Conservation (phyloP, 1,140 invertebrate genomes). For the Steinernema khuongi region DNA sequence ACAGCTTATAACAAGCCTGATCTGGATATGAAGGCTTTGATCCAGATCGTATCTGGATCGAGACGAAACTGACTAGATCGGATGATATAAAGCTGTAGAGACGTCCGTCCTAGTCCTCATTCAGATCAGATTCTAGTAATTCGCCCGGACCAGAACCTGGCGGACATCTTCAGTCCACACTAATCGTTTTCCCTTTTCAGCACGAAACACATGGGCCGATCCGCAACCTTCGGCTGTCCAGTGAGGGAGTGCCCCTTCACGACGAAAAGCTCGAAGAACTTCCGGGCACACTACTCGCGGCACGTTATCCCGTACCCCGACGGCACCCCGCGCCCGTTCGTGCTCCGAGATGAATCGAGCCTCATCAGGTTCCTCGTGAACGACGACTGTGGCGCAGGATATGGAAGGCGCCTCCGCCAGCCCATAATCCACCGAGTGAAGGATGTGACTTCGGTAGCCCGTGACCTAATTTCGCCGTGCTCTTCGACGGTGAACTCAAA, state of each 20-base stretch:
- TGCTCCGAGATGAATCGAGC: not conserved
- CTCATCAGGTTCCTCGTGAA: constrained; percentile 34
- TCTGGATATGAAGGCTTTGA: too few relatives aligned
- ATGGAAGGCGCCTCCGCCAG: not conserved
- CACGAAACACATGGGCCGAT: constrained; percentile 43
- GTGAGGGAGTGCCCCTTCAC: constrained; percentile 44
- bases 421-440: constrained; percentile 15
- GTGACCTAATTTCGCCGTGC: not conserved
- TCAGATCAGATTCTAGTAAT: too few relatives aligned
- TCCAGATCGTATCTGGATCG: too few relatives aligned
- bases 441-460: constrained; percentile 14
- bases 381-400: constrained; percentile 39
- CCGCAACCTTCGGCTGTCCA: constrained; percentile 54
- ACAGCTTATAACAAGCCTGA: too few relatives aligned
- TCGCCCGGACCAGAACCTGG: too few relatives aligned
- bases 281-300: constrained; percentile 40
- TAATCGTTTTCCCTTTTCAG: constrained; percentile 18
- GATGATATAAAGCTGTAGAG: too few relatives aligned
- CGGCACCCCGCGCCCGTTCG: not conserved
- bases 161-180: too few relatives aligned
- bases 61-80: too few relatives aligned
- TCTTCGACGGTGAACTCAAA: not conserved
- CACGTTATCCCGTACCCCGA: not conserved
- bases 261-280: constrained; percentile 53
- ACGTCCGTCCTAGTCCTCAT: too few relatives aligned